Evolutionary conservation across 2,113 vertebrate species (phyloP).

Genomic region (Saccopteryx bilineata): DNA sequence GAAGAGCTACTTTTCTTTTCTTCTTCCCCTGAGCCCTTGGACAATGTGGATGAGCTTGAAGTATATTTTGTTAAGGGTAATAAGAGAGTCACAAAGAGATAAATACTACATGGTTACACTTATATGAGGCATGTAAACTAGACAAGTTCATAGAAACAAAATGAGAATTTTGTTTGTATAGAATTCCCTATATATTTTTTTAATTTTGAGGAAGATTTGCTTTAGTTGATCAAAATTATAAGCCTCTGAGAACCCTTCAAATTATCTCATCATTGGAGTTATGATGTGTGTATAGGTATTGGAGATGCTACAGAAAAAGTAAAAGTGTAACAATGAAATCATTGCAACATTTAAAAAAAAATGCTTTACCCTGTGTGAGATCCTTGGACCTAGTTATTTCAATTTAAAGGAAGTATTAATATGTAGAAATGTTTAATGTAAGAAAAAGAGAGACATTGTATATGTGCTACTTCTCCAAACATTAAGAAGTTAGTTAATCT

Average conservation of each 20-base stretch:
- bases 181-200: too few relatives aligned
- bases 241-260: neutral
- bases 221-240: neutral
- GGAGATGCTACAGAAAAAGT: neutral
- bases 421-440: neutral
- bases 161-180: neutral
- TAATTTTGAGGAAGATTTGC: neutral
- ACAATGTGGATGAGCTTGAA: neutral
- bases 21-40: fast-evolving
- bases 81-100: neutral
- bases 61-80: neutral
- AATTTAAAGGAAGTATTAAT: neutral
- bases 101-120: neutral
- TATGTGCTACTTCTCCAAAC: neutral
- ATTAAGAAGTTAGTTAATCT: neutral
- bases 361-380: neutral
- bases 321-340: too few relatives aligned
- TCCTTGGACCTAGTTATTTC: neutral
- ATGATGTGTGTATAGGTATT: fast-evolving
- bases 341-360: neutral
- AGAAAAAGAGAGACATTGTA: neutral
- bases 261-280: fast-evolving
- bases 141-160: neutral
- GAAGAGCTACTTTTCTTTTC: neutral
- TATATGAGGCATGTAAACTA: neutral